These are phyloP conservation scores for Galerucella nymphaeae DNA, from an alignment of 2,888 invertebrate genomes.

Conservation along the genomic window DNA sequence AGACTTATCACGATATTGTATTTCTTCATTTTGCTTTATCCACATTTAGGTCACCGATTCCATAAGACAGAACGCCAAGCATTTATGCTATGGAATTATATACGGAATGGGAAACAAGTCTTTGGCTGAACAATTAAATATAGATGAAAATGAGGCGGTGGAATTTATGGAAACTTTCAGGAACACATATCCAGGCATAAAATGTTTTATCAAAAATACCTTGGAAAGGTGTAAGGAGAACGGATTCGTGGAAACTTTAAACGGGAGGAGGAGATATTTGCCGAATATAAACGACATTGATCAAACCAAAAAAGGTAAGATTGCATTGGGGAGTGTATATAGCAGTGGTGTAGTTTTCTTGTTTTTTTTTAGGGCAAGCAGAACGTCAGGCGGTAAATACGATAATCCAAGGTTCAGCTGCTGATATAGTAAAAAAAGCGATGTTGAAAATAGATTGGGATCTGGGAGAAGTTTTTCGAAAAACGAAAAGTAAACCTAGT, in stretches of 20 bases:
- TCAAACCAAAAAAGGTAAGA: conserved; percentile 70
- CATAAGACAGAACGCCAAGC: conserved; percentile 87
- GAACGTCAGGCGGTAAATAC: conserved; percentile 98
- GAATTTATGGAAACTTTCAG: conserved; percentile 86
- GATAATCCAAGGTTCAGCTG: conserved; percentile 95
- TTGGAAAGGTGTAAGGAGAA: conserved; percentile 72
- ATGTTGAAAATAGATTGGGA: conserved; percentile 81
- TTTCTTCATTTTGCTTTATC: too few species aligned
- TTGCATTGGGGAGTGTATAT: background rate
- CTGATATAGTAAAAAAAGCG: conserved; percentile 93
- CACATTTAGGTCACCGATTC: conserved; percentile 74
- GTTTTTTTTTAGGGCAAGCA: conserved; percentile 73
- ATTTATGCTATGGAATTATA: conserved; percentile 95
- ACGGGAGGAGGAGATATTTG: conserved; percentile 81
- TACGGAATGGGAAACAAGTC: conserved; percentile 95
- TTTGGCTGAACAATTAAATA: conserved; percentile 81
- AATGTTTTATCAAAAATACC: conserved; percentile 70
- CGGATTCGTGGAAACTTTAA: conserved; percentile 88
- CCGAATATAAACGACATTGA: conserved; percentile 77
- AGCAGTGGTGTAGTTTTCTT: background rate
- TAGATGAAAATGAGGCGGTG: conserved; percentile 82
- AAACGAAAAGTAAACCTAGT: conserved; percentile 65
- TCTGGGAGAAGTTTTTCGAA: conserved; percentile 65
- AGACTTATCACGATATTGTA: too few species aligned
- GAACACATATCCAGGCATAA: conserved; percentile 78